phyloP scores from a whole-genome alignment of 2,888 invertebrate species.

The Microchrysa polita region DNA sequence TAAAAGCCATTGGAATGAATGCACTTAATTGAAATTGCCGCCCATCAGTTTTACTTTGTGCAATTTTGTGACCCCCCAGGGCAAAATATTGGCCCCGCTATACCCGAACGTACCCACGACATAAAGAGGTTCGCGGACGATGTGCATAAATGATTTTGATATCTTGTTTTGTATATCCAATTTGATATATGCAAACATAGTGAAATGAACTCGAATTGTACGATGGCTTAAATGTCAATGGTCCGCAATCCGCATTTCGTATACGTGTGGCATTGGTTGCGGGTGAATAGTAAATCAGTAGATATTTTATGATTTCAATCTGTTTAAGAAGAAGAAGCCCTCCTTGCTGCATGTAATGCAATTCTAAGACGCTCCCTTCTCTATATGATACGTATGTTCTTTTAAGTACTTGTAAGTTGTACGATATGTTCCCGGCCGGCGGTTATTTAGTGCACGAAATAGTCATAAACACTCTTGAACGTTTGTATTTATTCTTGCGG shows the following conservation, averaged over 20 bases:
- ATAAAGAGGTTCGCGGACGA: too few species aligned
- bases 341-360: too few species aligned
- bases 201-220: slow-evolving; percentile 28
- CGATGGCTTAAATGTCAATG: slow-evolving; percentile 29
- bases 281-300: slow-evolving; percentile 37
- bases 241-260: too few species aligned
- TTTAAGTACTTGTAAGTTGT: neutral
- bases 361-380: slow-evolving; percentile 1
- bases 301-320: slow-evolving; percentile 27
- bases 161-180: slow-evolving; percentile 18
- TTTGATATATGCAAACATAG: slow-evolving; percentile 20
- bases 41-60: too few species aligned
- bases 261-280: neutral
- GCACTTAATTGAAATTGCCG: too few species aligned
- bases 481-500: slow-evolving; percentile 24
- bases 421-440: neutral
- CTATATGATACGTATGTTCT: neutral
- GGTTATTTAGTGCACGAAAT: slow-evolving; percentile 36
- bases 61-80: too few species aligned
- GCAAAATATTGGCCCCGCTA: too few species aligned
- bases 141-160: too few species aligned
- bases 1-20: too few species aligned
- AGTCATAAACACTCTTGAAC: slow-evolving; percentile 34
- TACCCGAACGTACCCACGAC: too few species aligned
- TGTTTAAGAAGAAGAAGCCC: neutral